Evolutionary conservation across 2,797 vertebrate species (phyloP), one percentile per base, ranked within the genome.

Genomic region (Morus bassanus): DNA sequence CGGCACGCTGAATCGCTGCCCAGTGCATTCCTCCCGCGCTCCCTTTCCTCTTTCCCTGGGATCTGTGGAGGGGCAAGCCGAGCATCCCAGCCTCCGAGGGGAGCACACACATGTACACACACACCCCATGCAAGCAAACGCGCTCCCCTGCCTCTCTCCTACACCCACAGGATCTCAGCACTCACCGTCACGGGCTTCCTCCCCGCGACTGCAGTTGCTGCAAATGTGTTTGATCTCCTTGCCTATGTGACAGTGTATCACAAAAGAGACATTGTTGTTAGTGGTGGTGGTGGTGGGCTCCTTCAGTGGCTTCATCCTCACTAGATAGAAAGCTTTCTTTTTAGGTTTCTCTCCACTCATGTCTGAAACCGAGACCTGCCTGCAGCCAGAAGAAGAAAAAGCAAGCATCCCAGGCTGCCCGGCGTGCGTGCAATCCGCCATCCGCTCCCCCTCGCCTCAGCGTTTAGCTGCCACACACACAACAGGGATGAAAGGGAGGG

Each of bases 211-310:
- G 99, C 99, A 99, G 97, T 99, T 99, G 98, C 99, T 99, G 99
- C 99, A 99, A 96, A 99, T 99, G 98, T 99, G 99, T 97, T 99
- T 99, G 91, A 99, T 99, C 98, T 99, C 99, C 97, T 99, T 99
- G 89, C 99, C 99, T 96, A 99, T 99, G 97, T 99, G 99, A 97
- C 99, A 99, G 97, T 99, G 99, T 96, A 99, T 99, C 97, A 98
- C 98, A 89, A 99, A 99, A 96, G 99, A 99, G 97, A 99, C 99
- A 96, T 98, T 99, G 98, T 97, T 98, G 98, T 97, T 98, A 91
- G 95, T 97, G 89, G 94, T 63, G 87, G 18, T 41, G 90, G 98
- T 63, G 87, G 23, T 43, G 90, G 98, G 98, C 84, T 98, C 98
- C 93, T 99, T 99, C 96, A 99, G 98, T 51, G 99, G 98, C 98